A percentile compares a stretch with the other conserved stretches of the same genome.
Evolutionary conservation across 2,888 invertebrate genomes (phyloP).

Genomic region (Frankliniella fusca): DNA sequence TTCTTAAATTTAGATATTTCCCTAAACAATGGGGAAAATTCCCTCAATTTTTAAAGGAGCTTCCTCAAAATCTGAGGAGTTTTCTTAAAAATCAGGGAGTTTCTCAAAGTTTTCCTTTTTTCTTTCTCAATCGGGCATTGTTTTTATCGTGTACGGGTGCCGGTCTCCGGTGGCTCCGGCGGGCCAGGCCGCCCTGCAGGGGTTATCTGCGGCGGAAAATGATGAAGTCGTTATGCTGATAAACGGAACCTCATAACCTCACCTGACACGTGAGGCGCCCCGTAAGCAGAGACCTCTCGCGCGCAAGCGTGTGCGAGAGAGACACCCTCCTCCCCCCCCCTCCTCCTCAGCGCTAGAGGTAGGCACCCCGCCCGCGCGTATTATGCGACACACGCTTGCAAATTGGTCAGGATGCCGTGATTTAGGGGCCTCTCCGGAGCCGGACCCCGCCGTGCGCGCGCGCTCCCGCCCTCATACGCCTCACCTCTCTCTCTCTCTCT

Average conservation of each 20-base stretch:
- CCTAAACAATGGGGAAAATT: no score
- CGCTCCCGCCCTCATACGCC: neutral
- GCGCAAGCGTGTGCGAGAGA: neutral
- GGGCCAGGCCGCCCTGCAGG: neutral
- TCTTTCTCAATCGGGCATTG: no score
- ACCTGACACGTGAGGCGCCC: no score
- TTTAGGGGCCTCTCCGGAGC: neutral
- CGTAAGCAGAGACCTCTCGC: no score
- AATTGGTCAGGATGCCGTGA: conserved; percentile 19
- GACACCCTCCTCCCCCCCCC: no score
- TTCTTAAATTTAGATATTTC: no score
- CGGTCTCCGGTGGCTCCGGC: neutral
- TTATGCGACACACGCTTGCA: conserved; percentile 21
- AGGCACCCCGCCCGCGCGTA: neutral
- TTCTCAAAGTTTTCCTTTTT: no score
- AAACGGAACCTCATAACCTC: neutral
- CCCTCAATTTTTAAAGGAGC: no score
- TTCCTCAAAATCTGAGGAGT: no score
- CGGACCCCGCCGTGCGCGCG: no score
- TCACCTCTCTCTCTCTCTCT: neutral
- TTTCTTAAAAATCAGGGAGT: no score
- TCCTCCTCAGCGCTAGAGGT: neutral
- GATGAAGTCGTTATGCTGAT: neutral
- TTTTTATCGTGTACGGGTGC: no score
- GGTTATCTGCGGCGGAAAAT: neutral